Base-by-base conservation (phyloP, 2,797 vertebrate genomes). In the Peromyscus eremicus region DNA sequence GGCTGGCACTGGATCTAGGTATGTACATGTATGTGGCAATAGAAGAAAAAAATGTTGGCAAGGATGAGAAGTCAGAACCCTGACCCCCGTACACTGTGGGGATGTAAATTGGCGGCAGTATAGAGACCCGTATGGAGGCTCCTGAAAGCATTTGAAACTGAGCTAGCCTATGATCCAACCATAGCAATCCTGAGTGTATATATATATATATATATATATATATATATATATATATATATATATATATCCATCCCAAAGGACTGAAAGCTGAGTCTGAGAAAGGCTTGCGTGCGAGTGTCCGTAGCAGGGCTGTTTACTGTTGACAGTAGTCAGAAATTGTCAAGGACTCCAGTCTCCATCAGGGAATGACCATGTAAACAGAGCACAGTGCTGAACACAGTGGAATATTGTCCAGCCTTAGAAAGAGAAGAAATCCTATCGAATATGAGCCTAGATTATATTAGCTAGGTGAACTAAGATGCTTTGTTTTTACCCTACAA, bases 1-100 rank as follows among this genome's bases (percentile, higher is more conserved):
- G 71, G 57, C 98, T 96, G 97, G 94, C 12, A 76, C 98, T 81
- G 98, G 97, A 80, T 96, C 98, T 97, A 99, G 99, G 99, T 99
- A 97, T 32, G 95, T 97, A 25, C 19, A 4, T 76, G 46, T 32
- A 0, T 32, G 68, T 96, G 70, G 11, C 57, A 70, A 52, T 25
- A 34, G 10, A 16, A 10, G 49, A 60, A 21, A 75, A 32, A 43
- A 57, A 7, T 82, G 75, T 79, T 64, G 40, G 46, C 16, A 23
- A 66, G 19, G 55, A 29, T 62, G 49, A 68, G 57, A 71, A 80
- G 43, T 2, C 71, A 10, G 49, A 76, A 76, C 11, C 12, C 52
- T 46, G 34, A 76, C 70, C 11, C 12, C 60, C 37, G 27, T 27
- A 11, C 73, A 40, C 83, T 46, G 14, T 62, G 32, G 52, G 25